Evolutionary conservation across 2,113 vertebrate species (phyloP).

Genomic region (Pachycephala philippinensis): DNA sequence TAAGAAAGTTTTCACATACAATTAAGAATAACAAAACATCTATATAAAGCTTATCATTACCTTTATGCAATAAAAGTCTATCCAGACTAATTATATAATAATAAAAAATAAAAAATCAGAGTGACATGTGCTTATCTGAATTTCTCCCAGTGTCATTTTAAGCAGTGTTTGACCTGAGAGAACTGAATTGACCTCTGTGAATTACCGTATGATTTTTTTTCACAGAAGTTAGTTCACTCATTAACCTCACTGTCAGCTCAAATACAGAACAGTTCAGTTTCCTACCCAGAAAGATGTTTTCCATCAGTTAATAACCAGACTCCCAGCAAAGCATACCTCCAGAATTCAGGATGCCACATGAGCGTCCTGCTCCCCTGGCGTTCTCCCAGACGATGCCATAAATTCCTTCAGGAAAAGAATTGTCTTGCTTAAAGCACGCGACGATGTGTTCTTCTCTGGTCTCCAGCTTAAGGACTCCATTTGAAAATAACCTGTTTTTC

Average conservation of each 20-base stretch:
- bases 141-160: not conserved
- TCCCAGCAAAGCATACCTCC: not conserved
- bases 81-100: too few species aligned
- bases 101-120: not conserved
- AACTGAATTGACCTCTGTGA: not conserved
- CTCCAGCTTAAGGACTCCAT: accelerated
- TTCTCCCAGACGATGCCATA: not conserved
- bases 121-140: not conserved
- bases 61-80: not conserved
- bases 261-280: not conserved
- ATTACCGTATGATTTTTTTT: not conserved
- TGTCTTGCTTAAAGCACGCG: not conserved
- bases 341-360: not conserved
- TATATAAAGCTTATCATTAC: not conserved
- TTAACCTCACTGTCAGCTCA: not conserved
- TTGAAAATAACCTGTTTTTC: accelerated
- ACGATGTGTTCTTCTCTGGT: accelerated
- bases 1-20: not conserved
- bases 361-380: accelerated
- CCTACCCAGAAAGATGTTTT: not conserved
- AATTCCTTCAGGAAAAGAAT: accelerated
- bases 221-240: not conserved
- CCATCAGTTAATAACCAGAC: not conserved
- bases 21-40: not conserved
- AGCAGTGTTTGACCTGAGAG: not conserved